Evolutionary conservation across 2,797 vertebrate species (phyloP), one percentile per base, ranked within the genome.

Genomic region (Dendrocincla tyrannina): DNA sequence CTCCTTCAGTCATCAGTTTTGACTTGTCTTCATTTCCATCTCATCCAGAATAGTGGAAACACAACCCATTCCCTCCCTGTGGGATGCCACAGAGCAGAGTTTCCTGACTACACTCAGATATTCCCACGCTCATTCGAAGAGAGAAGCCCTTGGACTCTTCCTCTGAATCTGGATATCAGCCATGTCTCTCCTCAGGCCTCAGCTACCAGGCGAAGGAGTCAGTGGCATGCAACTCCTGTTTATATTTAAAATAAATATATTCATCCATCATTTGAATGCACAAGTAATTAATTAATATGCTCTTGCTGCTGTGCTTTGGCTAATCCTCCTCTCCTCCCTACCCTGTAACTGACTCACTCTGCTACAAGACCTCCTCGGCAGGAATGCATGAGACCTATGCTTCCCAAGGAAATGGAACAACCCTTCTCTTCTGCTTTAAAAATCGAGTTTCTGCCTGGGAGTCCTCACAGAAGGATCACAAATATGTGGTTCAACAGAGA

Each of bases 381-480:
- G 91, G 96, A 97, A 90, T 0, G 4, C 1, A 10, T 20, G 85
- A 69, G 73, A 70, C 60, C 55, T 79, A 63, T 0, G 7, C 88
- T 97, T 97, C 96, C 49, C 58, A 96, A 95, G 93, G 79, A 97
- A 95, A 94, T 19, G 41, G 63, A 96, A 66, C 53, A 95, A 94
- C 33, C 66, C 33, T 80, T 84, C 41, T 80, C 53, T 91, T 78
- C 88, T 75, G 15, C 66, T 92, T 91, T 39, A 82, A 66, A 88
- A 96, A 92, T 49, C 39, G 63, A 87, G 41, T 30, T 85, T 86
- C 77, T 77, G 55, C 76, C 68, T 30, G 12, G 7, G 28, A 82
- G 12, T 56, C 41, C 68, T 68, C 56, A 49, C 11, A 62, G 83
- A 85, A 83, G 32, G 30, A 77, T 64, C 68, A 53, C 69, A 32